These are phyloP conservation scores for Apteryx owenii DNA, from an alignment of 2,113 vertebrate species.

Conservation along the genomic window DNA sequence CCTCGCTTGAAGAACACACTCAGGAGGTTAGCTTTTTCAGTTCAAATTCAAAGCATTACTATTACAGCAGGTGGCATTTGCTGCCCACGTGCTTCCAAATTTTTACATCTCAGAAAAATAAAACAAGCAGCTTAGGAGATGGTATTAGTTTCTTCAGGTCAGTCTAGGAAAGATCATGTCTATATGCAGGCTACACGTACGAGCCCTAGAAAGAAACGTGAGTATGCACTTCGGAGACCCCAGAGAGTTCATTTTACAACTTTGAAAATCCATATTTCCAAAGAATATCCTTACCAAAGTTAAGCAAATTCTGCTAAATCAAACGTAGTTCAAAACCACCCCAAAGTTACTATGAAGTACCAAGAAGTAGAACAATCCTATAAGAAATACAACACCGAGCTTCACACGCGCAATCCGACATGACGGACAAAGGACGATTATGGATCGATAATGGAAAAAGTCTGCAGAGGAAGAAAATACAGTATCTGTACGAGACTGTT, in stretches of 20 bases:
- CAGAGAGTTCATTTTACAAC: neutral
- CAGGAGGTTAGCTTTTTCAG: neutral
- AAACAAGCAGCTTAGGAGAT: neutral
- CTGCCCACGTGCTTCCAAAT: neutral
- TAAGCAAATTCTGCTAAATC: neutral
- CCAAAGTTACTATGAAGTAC: neutral
- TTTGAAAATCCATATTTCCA: neutral
- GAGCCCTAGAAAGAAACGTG: neutral
- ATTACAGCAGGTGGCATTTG: neutral
- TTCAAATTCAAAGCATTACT: neutral
- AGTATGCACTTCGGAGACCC: neutral
- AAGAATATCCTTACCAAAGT: neutral
- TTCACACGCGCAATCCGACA: neutral
- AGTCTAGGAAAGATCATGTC: neutral
- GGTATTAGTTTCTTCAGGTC: neutral
- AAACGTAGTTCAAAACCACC: neutral
- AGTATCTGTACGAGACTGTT: neutral
- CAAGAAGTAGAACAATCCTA: neutral
- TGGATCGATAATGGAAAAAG: neutral
- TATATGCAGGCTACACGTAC: rapidly evolving
- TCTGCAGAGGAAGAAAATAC: neutral
- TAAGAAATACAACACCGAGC: neutral
- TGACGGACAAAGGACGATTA: neutral
- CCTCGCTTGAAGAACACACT: neutral
- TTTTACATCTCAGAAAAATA: neutral